phyloP scores from a whole-genome alignment of 2,888 invertebrate species.

The Aquatica leii region DNA sequence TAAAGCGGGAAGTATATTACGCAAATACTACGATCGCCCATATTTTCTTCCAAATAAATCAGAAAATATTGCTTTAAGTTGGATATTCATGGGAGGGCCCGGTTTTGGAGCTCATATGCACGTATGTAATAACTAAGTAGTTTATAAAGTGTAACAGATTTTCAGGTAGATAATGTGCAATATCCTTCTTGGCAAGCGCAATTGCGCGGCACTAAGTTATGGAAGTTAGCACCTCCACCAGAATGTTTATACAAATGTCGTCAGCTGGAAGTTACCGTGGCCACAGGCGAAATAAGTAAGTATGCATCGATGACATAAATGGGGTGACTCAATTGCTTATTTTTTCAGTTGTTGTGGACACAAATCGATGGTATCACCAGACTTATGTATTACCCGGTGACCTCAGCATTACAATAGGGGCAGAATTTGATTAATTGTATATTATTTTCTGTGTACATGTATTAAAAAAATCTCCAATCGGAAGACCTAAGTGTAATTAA shows the following conservation, averaged over 20 bases:
- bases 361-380: conserved; percentile 96
- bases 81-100: conserved; percentile 97
- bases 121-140: conserved; percentile 65
- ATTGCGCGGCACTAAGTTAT: conserved; percentile 84
- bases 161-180: conserved; percentile 90
- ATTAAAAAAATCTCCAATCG: too few relatives aligned
- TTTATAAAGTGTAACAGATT: conserved; percentile 22
- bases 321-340: too few relatives aligned
- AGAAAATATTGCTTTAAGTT: conserved; percentile 90
- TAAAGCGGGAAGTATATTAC: conserved; percentile 77
- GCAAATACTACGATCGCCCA: conserved; percentile 81
- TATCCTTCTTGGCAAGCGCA: conserved; percentile 98
- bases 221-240: conserved; percentile 91
- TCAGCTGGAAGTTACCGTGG: conserved; percentile 74
- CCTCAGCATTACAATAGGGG: conserved; percentile 95
- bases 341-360: conserved; percentile 85
- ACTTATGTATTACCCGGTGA: conserved; percentile 86
- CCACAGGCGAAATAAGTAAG: conserved; percentile 91
- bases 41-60: conserved; percentile 89
- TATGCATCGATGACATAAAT: conserved; percentile 26
- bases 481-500: too few relatives aligned
- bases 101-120: conserved; percentile 97
- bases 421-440: conserved; percentile 87
- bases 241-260: conserved; percentile 86
- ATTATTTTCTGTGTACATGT: neutral